Evolutionary conservation across 2,113 vertebrate species (phyloP), one percentile per base, ranked within the genome.

Genomic region (Lethenteron camtschaticum): DNA sequence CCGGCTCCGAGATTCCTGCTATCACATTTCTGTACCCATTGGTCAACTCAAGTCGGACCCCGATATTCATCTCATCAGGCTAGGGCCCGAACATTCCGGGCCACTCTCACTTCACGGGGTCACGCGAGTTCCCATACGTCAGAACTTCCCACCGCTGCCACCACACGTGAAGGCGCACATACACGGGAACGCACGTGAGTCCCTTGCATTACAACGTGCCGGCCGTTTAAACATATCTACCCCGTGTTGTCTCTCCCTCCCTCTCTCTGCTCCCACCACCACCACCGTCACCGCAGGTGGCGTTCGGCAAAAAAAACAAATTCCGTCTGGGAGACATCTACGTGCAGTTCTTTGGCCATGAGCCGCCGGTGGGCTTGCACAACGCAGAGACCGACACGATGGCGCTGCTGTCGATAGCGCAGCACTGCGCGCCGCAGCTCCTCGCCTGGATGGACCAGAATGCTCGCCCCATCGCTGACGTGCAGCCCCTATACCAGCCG

Each of bases 281-380:
- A 69, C 70, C 57, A 73, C 73, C n/a, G 58, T 70, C 57, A 71
- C 72, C 0, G 55, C 72, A 10, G 73, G 73, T 9, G 68, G 73
- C 12, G 71, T 72, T 24, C 59, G 68, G 4, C 41, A 41, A 41
- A 41, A 55, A 57, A 3, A 71, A 71, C 18, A 58, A 75, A 12
- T 79, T 78, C 70, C 71, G 74, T 68, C 75, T 81, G 16, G 57
- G 75, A n/a, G 73, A 73, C 68, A n/a, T 76, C 18, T 79, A 76
- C 16, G 72, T 57, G 3, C 74, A 75, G 14, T 72, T 74, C 1
- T 80, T 71, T 0, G 70, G 76, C n/a, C 70, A 41, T 20, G 68
- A 72, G 10, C 72, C 75, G 0, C 16, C 14, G 0, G 75, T 41
- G 13, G 41, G 41, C 41, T 75, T 76, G 0, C 66, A 71, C 72